A percentile compares a stretch with the other conserved stretches of the same genome.
These are phyloP conservation scores for Hassar affinis DNA, from an alignment of 2,113 vertebrate genomes.

Conservation along the genomic window DNA sequence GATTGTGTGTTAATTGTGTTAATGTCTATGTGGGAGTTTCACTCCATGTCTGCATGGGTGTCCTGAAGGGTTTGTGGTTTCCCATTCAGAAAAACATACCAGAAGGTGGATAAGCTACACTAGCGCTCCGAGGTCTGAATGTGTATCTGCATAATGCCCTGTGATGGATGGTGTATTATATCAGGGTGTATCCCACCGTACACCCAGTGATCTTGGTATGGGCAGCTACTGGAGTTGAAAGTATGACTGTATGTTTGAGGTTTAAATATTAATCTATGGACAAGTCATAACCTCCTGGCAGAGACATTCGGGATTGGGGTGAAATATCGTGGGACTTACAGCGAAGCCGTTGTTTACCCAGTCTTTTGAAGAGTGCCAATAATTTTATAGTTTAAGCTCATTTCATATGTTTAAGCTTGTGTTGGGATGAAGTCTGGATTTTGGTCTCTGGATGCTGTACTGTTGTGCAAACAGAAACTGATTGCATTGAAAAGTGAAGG, in stretches of 20 bases:
- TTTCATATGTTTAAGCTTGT: no score
- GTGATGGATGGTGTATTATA: not conserved
- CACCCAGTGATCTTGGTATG: not conserved
- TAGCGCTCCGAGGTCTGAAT: not conserved
- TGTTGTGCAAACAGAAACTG: not conserved
- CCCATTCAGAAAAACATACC: not conserved
- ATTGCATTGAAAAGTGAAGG: not conserved
- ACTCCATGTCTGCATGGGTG: not conserved
- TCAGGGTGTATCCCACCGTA: not conserved
- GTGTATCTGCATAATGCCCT: not conserved
- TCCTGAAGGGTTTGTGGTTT: not conserved
- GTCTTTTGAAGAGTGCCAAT: not conserved
- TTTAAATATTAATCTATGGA: not conserved
- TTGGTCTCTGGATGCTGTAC: not conserved
- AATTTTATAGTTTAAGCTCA: not conserved
- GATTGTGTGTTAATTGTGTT: not conserved
- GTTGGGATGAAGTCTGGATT: not conserved
- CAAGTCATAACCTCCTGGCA: not conserved
- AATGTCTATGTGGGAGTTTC: not conserved
- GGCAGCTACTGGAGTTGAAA: not conserved
- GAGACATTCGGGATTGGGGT: not conserved
- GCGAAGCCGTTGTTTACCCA: not conserved
- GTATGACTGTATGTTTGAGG: not conserved
- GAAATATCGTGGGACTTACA: not conserved
- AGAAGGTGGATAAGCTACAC: not conserved